Evolutionary conservation across 2,797 vertebrate species (phyloP), one percentile per base, ranked within the genome.

Genomic region (Gambelia wislizenii): DNA sequence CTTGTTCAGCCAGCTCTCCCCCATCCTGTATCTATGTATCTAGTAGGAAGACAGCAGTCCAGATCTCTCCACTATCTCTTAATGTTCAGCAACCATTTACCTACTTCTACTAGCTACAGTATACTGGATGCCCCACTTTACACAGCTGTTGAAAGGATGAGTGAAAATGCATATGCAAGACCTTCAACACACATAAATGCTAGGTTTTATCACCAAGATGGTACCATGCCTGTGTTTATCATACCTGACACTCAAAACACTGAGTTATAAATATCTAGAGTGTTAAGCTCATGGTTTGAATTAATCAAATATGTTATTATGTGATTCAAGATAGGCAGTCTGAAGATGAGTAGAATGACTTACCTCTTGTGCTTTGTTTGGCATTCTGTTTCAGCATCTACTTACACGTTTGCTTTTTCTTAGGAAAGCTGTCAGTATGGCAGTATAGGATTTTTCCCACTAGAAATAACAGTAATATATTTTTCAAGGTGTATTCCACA

Each of bases 321-420:
- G 44, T 20, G 33, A n/a, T 59, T 77, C 33, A 80, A 64, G 86
- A 81, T 25, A 39, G 70, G n/a, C 6, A 42, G 22, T 64, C 16
- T 88, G 82, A 87, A 89, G 59, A 87, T 22, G 27, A 79, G 69
- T 36, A 80, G 56, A 52, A 81, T 25, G 2, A 83, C 36, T 92
- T 94, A 98, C 97, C 96, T 98, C 97, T 93, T 98, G 97, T 75
- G 97, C 96, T 97, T 97, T 97, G 94, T 97, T 98, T 88, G 97
- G 96, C 97, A 98, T 98, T 92, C 94, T 97, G 84, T 76, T 80
- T 88, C 27, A 85, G 69, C 78, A 87, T 69, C 42, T 13, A 44
- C 33, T 1, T 59, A 79, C 54, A 78, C 86, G 72, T 92, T 89
- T 89, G 67, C 89, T 12, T 64, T 77, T 78, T 74, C 85, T 20